Conservation (phyloP, 2,797 vertebrate genomes). For the Periparus ater region DNA sequence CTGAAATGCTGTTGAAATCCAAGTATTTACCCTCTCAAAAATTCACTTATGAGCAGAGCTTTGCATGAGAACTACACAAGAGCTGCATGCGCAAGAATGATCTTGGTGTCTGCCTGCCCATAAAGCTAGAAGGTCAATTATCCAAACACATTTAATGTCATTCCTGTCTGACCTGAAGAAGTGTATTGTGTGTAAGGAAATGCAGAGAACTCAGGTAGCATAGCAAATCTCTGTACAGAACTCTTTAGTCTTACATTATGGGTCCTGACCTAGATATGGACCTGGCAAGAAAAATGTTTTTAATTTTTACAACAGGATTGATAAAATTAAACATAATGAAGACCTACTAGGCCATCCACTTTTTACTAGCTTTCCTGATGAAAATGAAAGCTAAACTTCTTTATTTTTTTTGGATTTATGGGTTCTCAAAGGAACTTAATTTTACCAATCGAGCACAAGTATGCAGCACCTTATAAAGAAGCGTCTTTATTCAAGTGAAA, state of each 20-base stretch:
- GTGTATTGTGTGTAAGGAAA: fast-evolving
- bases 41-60: not conserved
- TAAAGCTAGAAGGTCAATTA: not conserved
- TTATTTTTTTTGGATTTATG: not conserved
- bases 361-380: not conserved
- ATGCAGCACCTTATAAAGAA: not conserved
- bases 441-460: not conserved
- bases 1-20: not conserved
- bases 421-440: not conserved
- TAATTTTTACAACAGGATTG: not conserved
- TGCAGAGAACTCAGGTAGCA: not conserved
- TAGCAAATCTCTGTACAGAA: not conserved
- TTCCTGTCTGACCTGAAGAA: not conserved
- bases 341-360: not conserved
- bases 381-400: not conserved
- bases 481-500: not conserved
- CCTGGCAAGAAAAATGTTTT: not conserved
- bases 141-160: not conserved
- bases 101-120: not conserved
- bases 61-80: not conserved
- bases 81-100: not conserved
- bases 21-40: not conserved
- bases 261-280: not conserved
- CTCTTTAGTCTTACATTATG: not conserved
- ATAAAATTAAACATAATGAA: not conserved